Conservation (phyloP, 1,140 invertebrate species). For the Drosophila tristis region DNA sequence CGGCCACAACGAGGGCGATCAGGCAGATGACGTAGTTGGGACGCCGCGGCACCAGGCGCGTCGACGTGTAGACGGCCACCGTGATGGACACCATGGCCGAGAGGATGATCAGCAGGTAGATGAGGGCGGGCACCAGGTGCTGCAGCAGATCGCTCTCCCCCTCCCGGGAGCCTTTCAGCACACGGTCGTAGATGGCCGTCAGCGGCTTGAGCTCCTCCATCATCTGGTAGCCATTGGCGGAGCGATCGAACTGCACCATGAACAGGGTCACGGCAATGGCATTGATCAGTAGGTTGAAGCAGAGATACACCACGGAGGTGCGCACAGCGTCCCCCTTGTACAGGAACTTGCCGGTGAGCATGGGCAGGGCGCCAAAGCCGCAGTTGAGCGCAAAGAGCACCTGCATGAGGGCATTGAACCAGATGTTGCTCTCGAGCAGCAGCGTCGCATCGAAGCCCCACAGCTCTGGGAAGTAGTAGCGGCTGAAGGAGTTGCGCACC, state of each 20-base stretch:
- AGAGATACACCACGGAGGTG: conserved; percentile 81
- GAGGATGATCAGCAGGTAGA: conserved; percentile 71
- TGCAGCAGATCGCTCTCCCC: conserved; percentile 43
- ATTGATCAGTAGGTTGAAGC: conserved; percentile 82
- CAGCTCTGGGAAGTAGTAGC: conserved; percentile 73
- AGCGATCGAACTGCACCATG: conserved; percentile 81
- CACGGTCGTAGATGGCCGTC: conserved; percentile 80
- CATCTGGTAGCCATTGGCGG: conserved; percentile 48
- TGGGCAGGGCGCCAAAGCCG: conserved; percentile 77
- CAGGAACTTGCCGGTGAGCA: conserved; percentile 83
- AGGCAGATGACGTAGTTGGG: conserved; percentile 82
- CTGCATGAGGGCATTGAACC: conserved; percentile 83
- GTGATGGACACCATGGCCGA: conserved; percentile 72
- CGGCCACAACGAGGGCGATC: conserved; percentile 72
- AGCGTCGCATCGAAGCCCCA: conserved; percentile 62
- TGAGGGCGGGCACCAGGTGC: conserved; percentile 69
- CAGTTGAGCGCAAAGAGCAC: conserved; percentile 79
- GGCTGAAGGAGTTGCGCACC: conserved; percentile 71
- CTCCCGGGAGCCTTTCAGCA: conserved; percentile 44
- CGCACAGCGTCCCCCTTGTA: conserved; percentile 83
- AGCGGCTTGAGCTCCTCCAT: conserved; percentile 80
- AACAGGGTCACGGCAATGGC: conserved; percentile 81
- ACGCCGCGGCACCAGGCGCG: conserved; percentile 70
- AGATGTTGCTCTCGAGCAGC: conserved; percentile 71
- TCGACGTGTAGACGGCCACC: conserved; percentile 77